These are phyloP conservation scores for Cheilosia pagana DNA, from an alignment of 2,888 invertebrate genomes.

Conservation along the genomic window DNA sequence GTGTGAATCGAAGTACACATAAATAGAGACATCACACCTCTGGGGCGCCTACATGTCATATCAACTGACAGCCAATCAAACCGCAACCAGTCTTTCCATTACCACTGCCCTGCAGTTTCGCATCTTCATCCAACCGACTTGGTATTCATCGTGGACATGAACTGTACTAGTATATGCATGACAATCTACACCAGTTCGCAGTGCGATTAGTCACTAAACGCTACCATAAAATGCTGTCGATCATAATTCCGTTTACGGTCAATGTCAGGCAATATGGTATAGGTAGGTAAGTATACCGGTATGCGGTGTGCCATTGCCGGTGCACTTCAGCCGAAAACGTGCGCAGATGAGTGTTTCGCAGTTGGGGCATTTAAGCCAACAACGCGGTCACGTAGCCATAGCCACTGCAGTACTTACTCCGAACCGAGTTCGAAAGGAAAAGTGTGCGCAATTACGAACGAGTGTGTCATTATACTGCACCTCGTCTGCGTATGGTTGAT, in stretches of 20 bases:
- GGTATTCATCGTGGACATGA: constrained; percentile 21
- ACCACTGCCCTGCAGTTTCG: constrained; percentile 4
- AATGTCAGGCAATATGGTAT: constrained; percentile 48
- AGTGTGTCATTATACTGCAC: constrained; percentile 44
- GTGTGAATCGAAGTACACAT: constrained; percentile 22
- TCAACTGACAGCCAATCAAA: constrained; percentile 39
- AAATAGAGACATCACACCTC: constrained; percentile 37
- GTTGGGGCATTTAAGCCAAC: constrained; percentile 27
- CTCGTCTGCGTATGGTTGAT: constrained; percentile 42
- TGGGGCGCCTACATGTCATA: constrained; percentile 45
- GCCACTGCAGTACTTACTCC: constrained; percentile 10
- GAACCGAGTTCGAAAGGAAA: constrained; percentile 49
- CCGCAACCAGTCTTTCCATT: constrained; percentile 34
- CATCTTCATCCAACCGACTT: constrained; percentile 12
- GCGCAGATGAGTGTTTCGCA: constrained; percentile 55
- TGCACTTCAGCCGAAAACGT: constrained; percentile 38
- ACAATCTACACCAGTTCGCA: constrained; percentile 36
- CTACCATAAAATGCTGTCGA: constrained; percentile 26
- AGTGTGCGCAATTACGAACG: constrained; percentile 57
- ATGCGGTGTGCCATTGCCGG: neutral
- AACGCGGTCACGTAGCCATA: constrained; percentile 58
- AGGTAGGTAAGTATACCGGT: neutral
- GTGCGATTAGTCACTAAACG: constrained; percentile 53
- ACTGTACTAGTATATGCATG: constrained; percentile 39
- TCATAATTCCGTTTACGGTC: constrained; percentile 62